A percentile compares a stretch with the other conserved stretches of the same genome.
Evolutionary conservation across 2,888 invertebrate species (phyloP).

Genomic region (Strigamia crassipes): DNA sequence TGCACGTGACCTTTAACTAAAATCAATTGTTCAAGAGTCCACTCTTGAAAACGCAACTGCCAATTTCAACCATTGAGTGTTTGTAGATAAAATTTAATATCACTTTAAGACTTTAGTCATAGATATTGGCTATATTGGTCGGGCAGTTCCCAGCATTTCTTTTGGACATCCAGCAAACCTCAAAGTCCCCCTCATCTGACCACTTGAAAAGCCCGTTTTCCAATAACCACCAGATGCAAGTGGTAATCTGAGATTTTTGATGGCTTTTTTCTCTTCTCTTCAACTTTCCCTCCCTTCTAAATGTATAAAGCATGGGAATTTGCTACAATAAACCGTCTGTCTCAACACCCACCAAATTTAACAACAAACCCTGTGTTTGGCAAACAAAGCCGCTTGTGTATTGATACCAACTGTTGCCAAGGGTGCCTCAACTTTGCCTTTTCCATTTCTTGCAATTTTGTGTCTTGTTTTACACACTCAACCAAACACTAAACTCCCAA

Average conservation of each 20-base stretch:
- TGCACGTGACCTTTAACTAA: too few relatives aligned
- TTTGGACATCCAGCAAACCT: not conserved
- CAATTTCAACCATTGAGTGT: not conserved
- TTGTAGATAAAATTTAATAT: not conserved
- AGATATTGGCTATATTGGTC: not conserved
- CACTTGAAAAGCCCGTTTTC: constrained; percentile 11
- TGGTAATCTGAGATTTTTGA: constrained; percentile 5
- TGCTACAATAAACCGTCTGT: not conserved
- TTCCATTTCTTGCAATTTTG: not conserved
- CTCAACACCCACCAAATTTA: not conserved
- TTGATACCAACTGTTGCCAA: constrained; percentile 18
- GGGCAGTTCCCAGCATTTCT: not conserved
- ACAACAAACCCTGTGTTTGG: not conserved
- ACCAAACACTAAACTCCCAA: constrained; percentile 6
- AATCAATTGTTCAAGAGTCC: not conserved
- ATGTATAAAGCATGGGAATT: not conserved
- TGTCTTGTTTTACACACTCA: not conserved
- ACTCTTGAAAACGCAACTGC: not conserved
- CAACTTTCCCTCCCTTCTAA: not conserved
- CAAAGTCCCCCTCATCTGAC: not conserved
- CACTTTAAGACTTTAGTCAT: not conserved
- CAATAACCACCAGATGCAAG: constrained; percentile 34
- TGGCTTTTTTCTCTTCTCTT: not conserved
- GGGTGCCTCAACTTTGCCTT: not conserved
- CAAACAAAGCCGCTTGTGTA: not conserved